Base-by-base conservation (phyloP, 2,113 vertebrate genomes). In the Natator depressus region DNA sequence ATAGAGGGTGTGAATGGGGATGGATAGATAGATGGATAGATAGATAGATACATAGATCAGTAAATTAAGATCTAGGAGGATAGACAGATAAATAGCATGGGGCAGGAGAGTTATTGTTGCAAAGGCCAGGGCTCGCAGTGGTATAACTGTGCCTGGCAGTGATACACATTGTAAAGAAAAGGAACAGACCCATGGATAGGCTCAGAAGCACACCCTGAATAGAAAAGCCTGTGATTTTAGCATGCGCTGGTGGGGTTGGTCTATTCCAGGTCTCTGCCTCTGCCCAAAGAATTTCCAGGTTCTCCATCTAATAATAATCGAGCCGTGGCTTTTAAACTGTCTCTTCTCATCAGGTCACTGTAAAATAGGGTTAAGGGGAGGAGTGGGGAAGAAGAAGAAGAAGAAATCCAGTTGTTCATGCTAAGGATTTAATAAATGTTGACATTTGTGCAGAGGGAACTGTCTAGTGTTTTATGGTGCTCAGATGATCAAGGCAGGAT, bases 371-470 rank as follows among this genome's bases (percentile, higher is more conserved):
- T 42, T 75, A 42, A 59, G 80, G 6, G 35, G 84, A 91, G 89
- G 13, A 46, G 22, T 65, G 65, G 46, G 47, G 46, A 72, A 65
- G 49, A 82, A 13, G 62, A 62, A 6, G 53, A 3, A 0, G 10
- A 78, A 83, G 88, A 84, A 82, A 87, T 87, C 54, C 96, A 96
- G 84, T 82, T 82, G 80, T 80, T 90, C 4, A 19, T 24, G 12
- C 93, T 92, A 19, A 72, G 76, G 88, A 62, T 51, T 93, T 84
- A 49, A 96, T 89, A 90, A 88, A 72, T 24, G 87, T 47, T 93
- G 95, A 91, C 85, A 72, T 62, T 83, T 94, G 75, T 65, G 47
- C 55, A 85, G 76, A 62, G 80, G 76, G 59, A 95, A 62, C 82
- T 27, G 3, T 49, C 50, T 8, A 8, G 42, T 49, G 7, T 75